Percentiles rank a stretch among this genome's conserved stretches.
These are phyloP conservation scores for Orchesella cincta DNA, from an alignment of 1,140 invertebrate genomes.

Conservation along the genomic window DNA sequence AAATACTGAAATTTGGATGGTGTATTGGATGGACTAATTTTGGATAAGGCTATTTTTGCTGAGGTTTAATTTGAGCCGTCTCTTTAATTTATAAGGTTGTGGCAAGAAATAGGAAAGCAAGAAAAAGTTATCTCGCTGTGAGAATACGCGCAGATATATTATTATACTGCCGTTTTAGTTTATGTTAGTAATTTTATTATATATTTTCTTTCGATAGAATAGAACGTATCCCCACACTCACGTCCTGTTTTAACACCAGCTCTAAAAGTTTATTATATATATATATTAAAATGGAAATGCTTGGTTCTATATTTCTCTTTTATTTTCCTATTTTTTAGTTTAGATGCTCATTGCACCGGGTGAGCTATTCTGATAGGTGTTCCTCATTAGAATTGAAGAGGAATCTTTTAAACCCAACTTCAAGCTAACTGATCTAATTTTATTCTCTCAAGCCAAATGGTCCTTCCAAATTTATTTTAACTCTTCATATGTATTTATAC, in stretches of 20 bases:
- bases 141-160: too few species aligned
- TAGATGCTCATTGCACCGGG: background rate
- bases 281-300: conserved; percentile 24
- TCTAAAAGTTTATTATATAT: conserved; percentile 18
- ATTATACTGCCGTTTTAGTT: too few species aligned
- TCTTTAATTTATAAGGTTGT: background rate
- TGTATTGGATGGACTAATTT: background rate
- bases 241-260: background rate
- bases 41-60: conserved; percentile 39
- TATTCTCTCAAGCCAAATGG: background rate
- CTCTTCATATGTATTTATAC: background rate
- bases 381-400: background rate
- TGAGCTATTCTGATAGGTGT: background rate
- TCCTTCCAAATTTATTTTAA: background rate
- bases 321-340: too few species aligned
- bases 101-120: background rate
- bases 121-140: background rate
- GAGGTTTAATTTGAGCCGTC: background rate
- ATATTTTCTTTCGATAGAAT: background rate
- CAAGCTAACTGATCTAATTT: conserved; percentile 6
- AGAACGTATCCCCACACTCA: background rate
- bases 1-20: background rate
- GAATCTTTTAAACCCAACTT: background rate
- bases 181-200: background rate
- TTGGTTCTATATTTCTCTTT: background rate